Percentiles rank a stretch among this genome's conserved stretches.
Evolutionary conservation across 2,113 vertebrate genomes (phyloP).

Genomic region (Scytalopus superciliaris): DNA sequence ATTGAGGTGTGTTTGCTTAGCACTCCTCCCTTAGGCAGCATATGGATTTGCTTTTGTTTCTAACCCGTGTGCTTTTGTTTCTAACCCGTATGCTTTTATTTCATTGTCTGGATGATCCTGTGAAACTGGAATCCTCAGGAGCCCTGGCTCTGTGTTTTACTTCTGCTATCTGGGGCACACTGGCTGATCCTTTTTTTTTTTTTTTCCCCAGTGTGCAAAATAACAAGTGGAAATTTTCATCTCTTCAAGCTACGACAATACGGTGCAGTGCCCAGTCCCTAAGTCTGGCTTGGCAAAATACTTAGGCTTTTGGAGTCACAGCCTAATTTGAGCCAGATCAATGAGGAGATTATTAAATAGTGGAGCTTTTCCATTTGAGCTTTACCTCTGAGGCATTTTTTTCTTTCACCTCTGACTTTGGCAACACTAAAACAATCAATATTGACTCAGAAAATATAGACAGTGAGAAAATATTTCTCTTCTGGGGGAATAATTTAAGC

Average conservation of each 20-base stretch:
- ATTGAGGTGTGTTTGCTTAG: conserved; percentile 13
- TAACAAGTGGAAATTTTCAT: background rate
- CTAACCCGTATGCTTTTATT: background rate
- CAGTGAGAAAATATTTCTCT: background rate
- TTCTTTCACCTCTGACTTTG: conserved; percentile 20
- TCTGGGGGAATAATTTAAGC: background rate
- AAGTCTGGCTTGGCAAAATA: background rate
- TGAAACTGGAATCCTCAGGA: background rate
- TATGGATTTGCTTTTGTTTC: conserved; percentile 44
- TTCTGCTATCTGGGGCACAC: background rate
- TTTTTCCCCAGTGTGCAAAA: background rate
- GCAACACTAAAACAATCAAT: conserved; percentile 4
- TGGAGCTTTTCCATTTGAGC: background rate
- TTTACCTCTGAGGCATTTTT: background rate
- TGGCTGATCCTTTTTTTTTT: background rate
- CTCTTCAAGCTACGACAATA: background rate
- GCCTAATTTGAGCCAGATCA: background rate
- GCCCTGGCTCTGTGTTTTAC: background rate
- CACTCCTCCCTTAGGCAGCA: conserved; percentile 41
- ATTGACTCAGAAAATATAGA: background rate
- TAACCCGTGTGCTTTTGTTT: background rate
- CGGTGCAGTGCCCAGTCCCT: background rate
- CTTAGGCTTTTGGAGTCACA: background rate
- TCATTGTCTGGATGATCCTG: background rate
- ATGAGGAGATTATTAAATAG: conserved; percentile 28